Conservation (phyloP, 2,888 invertebrate species). For the Meiosimyza platycephala region DNA sequence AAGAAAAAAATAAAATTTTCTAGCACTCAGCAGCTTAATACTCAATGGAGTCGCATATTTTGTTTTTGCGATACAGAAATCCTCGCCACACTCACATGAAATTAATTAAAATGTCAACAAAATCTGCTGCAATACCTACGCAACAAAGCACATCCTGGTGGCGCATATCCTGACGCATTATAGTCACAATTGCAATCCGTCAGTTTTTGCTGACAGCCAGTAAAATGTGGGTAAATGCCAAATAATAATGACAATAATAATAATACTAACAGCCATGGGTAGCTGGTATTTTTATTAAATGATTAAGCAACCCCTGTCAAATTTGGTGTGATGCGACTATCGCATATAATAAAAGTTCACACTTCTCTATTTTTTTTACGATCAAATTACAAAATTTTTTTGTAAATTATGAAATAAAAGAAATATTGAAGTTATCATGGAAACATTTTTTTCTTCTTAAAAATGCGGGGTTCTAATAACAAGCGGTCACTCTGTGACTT, state of each 20-base stretch:
- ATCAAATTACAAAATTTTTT: conserved; percentile 25
- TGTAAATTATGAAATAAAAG: background rate
- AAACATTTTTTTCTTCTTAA: too few species aligned
- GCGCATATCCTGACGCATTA: background rate
- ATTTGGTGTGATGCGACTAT: too few species aligned
- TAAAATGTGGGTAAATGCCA: conserved; percentile 14
- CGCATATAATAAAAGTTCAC: too few species aligned
- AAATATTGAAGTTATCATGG: too few species aligned
- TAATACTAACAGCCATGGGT: background rate
- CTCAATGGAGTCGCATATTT: conserved; percentile 27
- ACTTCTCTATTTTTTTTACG: background rate
- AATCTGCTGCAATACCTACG: conserved; percentile 48
- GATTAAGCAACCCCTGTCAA: background rate
- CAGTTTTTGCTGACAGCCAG: conserved; percentile 28
- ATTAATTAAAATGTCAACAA: conserved; percentile 56
- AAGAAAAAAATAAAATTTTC: background rate
- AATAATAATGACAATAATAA: background rate
- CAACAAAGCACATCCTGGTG: background rate
- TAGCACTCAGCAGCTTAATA: background rate
- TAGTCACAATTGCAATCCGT: conserved; percentile 23
- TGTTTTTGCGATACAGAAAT: conserved; percentile 35
- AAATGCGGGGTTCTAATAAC: too few species aligned
- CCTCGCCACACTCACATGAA: conserved; percentile 35
- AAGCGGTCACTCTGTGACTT: background rate
- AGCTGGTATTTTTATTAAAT: background rate